Conservation (phyloP, 2,113 vertebrate genomes). For the Trematomus loennbergii region DNA sequence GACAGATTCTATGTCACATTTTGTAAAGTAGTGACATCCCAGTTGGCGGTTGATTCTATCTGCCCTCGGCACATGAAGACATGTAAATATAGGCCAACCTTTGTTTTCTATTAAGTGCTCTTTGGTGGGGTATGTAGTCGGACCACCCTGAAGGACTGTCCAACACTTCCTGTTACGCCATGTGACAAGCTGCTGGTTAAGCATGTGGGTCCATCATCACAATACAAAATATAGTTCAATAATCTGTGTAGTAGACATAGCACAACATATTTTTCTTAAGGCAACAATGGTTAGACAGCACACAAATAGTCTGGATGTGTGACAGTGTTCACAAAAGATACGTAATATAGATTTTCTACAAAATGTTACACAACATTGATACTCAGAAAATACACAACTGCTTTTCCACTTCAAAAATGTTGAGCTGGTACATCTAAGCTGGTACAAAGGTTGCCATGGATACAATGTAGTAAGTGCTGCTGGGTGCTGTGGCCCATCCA, state of each 20-base stretch:
- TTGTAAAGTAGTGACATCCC: conserved; percentile 5
- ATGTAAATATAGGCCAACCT: conserved; percentile 7
- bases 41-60: conserved; percentile 23
- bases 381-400: conserved; percentile 53
- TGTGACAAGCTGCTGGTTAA: conserved; percentile 29
- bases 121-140: conserved; percentile 47
- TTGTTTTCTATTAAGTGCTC: conserved; percentile 19
- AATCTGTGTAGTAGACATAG: conserved; percentile 44
- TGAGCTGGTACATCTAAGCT: conserved; percentile 30
- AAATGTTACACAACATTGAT: conserved; percentile 41
- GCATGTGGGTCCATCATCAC: conserved; percentile 40
- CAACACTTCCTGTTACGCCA: neutral
- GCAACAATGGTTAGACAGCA: conserved; percentile 68
- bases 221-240: conserved; percentile 53
- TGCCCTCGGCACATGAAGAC: conserved; percentile 2
- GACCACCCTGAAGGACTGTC: conserved; percentile 30
- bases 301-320: conserved; percentile 50
- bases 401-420: conserved; percentile 47
- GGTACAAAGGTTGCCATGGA: conserved; percentile 43
- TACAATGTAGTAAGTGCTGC: conserved; percentile 17
- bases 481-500: conserved; percentile 17
- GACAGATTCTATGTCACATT: conserved; percentile 34
- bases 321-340: conserved; percentile 52
- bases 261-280: conserved; percentile 60
- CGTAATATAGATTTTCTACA: conserved; percentile 46